A percentile compares a stretch with the other conserved stretches of the same genome.
Conservation (phyloP, 2,797 vertebrate species). For the Mallotus villosus region DNA sequence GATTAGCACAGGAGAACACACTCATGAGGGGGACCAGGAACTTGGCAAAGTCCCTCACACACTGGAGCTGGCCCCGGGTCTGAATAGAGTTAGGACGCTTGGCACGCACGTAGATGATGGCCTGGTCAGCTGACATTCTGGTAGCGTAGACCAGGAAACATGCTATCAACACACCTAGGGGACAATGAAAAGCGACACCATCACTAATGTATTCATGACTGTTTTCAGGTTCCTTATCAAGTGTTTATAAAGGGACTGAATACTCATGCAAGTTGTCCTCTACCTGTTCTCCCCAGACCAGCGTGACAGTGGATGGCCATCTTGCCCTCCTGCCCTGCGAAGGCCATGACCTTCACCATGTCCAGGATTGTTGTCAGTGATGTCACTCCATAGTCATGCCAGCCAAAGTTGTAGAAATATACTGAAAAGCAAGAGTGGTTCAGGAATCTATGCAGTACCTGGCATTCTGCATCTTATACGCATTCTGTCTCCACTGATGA, state of each 20-base stretch:
- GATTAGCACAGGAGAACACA: conserved; percentile 86
- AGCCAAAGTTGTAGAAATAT: conserved; percentile 98
- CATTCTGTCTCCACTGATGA: neutral
- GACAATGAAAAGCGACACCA: neutral
- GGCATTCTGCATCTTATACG: neutral
- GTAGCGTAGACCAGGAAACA: conserved; percentile 92
- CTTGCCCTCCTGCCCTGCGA: conserved; percentile 93
- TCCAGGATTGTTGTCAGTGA: conserved; percentile 88
- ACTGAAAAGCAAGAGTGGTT: conserved; percentile 73
- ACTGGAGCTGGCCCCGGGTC: conserved; percentile 88
- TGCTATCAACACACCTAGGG: conserved; percentile 89
- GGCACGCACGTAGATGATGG: conserved; percentile 88
- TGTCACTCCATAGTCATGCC: conserved; percentile 93
- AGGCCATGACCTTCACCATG: conserved; percentile 96
- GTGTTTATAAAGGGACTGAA: neutral
- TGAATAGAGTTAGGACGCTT: conserved; percentile 95
- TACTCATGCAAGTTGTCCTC: neutral
- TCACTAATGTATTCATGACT: neutral
- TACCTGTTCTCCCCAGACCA: conserved; percentile 96
- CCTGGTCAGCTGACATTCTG: conserved; percentile 91
- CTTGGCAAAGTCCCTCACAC: conserved; percentile 87
- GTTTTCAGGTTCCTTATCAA: neutral
- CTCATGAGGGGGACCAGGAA: conserved; percentile 88
- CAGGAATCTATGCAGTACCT: neutral
- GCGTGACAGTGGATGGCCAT: conserved; percentile 95